Evolutionary conservation across 2,797 vertebrate genomes (phyloP), one percentile per base, ranked within the genome.

Genomic region (Mus caroli): DNA sequence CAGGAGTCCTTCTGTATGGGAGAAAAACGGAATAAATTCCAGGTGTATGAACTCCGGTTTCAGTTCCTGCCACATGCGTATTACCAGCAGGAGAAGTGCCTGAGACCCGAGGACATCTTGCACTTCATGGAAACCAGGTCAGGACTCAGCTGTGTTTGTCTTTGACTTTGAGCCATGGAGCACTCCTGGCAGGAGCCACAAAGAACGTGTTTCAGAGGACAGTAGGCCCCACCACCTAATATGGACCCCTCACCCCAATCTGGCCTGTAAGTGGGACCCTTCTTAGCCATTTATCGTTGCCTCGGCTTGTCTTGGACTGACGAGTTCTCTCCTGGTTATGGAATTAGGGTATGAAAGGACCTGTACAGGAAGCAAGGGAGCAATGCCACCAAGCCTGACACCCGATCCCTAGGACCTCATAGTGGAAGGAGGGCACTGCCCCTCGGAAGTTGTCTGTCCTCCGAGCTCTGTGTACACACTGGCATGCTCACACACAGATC

Each of bases 91-190:
- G 99, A 99, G 85, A 99, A 99, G 89, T 98, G 99, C 88, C 96
- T 99, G 50, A 98, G 98, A 2, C 99, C 99, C 0, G 96, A 98
- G 60, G 98, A 99, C 94, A 99, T 99, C 96, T 98, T 99, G n/a
- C 98, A 77, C 95, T 99, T 99, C 97, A 99, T 99, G 99, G 99
- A 99, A 98, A 99, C 98, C 0, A 99, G 98, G 99, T 99, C 69
- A 98, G 93, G 90, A 95, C 80, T 90, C 12, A 20, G 2, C 52
- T 34, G 0, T 4, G 19, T 94, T 15, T n/a, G 1, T 84, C 9
- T 0, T 24, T 78, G 31, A 20, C 43, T 37, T 43, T 40, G 62
- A 73, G 62, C 79, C 56, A 54, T 3, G 78, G 58, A 77, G 34
- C 26, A 5, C 78, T 91, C 60, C 46, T 78, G n/a, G 34, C 52